These are phyloP conservation scores for Ornithorhynchus anatinus DNA, from an alignment of 2,113 vertebrate species.

Conservation along the genomic window DNA sequence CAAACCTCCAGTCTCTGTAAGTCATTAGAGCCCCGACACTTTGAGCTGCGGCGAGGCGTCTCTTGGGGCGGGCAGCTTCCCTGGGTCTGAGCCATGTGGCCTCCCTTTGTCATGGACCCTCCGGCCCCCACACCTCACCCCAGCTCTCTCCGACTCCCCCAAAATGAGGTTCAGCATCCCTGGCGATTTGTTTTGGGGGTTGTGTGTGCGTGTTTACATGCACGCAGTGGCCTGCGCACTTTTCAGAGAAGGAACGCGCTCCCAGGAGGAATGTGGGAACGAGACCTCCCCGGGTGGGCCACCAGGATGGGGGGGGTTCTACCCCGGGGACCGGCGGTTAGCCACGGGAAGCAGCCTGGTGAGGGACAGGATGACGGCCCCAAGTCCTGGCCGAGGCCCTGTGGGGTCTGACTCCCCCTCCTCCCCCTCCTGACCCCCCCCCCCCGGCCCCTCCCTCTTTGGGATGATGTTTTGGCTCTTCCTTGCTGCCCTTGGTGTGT, in stretches of 20 bases:
- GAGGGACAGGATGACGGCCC: not conserved
- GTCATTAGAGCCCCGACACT: slow-evolving; percentile 57
- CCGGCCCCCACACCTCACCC: not conserved
- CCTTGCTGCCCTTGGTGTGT: not conserved
- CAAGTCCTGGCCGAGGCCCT: not conserved
- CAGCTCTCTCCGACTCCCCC: slow-evolving; percentile 36
- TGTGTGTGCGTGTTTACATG: not conserved
- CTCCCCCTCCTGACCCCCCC: not conserved
- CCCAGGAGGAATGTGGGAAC: not conserved
- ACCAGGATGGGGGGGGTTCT: not conserved
- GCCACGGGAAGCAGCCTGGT: slow-evolving; percentile 1
- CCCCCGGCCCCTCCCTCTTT: not conserved
- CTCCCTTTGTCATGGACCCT: slow-evolving; percentile 4
- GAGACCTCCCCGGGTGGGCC: slow-evolving; percentile 28
- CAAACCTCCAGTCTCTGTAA: slow-evolving; percentile 94
- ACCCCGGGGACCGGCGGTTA: not conserved
- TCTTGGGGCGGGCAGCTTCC: slow-evolving; percentile 26
- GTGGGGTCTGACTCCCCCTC: not conserved
- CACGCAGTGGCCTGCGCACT: not conserved
- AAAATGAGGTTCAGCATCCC: not conserved
- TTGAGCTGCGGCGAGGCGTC: not conserved
- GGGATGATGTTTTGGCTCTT: not conserved
- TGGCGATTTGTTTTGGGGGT: not conserved
- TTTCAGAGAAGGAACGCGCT: no score
- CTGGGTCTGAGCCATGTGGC: slow-evolving; percentile 40